Percentiles rank a stretch among this genome's conserved stretches.
phyloP scores from a whole-genome alignment of 2,113 vertebrate species.

The Butastur rufipennis region DNA sequence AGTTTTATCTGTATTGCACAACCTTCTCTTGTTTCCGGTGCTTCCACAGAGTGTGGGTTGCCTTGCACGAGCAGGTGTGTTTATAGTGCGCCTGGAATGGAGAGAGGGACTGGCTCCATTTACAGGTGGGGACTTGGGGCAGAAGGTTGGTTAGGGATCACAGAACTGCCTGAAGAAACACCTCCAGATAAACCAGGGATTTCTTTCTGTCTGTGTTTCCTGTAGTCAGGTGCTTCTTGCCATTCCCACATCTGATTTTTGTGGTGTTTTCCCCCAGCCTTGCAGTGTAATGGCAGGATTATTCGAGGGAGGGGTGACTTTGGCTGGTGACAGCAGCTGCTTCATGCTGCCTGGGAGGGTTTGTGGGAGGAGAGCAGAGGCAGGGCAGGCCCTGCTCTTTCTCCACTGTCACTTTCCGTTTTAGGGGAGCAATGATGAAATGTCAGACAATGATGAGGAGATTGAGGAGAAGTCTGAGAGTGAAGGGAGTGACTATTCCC shows the following conservation, averaged over 20 bases:
- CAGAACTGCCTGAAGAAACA: not conserved
- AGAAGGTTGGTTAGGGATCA: not conserved
- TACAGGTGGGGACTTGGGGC: not conserved
- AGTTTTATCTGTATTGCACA: not conserved
- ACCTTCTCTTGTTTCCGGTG: not conserved
- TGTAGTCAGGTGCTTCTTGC: not conserved
- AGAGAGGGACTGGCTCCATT: not conserved
- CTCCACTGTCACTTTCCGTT: not conserved
- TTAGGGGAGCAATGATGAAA: conserved; percentile 82
- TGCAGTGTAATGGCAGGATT: not conserved
- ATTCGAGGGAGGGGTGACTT: not conserved
- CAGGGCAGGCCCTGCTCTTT: too few relatives aligned
- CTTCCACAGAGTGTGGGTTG: not conserved
- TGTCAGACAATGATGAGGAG: conserved; percentile 86
- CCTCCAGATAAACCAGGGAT: not conserved
- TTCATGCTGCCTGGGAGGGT: not conserved
- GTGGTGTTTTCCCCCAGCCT: not conserved
- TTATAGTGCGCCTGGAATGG: not conserved
- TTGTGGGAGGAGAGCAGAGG: not conserved
- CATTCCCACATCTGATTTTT: rapidly evolving
- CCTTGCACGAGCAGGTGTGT: not conserved
- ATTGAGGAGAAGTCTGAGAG: conserved; percentile 85
- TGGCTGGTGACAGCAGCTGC: not conserved
- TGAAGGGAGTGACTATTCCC: conserved; percentile 88
- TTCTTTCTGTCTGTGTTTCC: not conserved